A percentile compares a stretch with the other conserved stretches of the same genome.
Conservation (phyloP, 2,888 invertebrate species). For the Balanococcus diminutus region DNA sequence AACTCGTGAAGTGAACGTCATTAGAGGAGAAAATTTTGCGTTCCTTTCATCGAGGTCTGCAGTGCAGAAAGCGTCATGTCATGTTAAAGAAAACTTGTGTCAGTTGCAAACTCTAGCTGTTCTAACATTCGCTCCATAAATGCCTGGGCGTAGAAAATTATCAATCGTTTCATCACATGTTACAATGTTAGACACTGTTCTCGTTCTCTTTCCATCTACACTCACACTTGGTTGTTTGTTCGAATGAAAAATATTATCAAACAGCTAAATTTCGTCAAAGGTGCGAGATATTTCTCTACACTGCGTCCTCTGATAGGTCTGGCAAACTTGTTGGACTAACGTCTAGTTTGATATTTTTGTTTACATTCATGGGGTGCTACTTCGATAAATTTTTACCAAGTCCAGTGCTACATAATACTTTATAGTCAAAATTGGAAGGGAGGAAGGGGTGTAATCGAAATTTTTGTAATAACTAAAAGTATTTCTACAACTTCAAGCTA, state of each 20-base stretch:
- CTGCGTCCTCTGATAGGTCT: no score
- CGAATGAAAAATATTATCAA: background rate
- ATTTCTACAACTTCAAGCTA: no score
- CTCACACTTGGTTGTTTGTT: background rate
- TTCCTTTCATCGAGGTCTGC: background rate
- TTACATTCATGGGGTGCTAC: no score
- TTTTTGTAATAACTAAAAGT: no score
- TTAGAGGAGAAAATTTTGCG: background rate
- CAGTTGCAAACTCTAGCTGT: background rate
- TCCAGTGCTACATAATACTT: no score
- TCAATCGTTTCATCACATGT: slow-evolving; percentile 2
- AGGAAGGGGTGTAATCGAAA: no score
- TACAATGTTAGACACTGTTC: background rate
- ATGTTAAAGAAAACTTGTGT: slow-evolving; percentile 6
- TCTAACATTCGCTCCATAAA: background rate
- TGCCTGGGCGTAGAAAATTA: background rate
- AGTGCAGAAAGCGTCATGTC: background rate
- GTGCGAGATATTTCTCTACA: background rate
- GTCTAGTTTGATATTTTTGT: no score
- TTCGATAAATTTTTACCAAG: no score
- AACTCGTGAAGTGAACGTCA: slow-evolving; percentile 1
- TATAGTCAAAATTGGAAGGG: no score
- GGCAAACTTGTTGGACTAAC: background rate
- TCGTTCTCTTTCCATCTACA: background rate
- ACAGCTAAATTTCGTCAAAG: background rate